Conservation (phyloP, 2,113 vertebrate species). For the Argyrosomus japonicus region DNA sequence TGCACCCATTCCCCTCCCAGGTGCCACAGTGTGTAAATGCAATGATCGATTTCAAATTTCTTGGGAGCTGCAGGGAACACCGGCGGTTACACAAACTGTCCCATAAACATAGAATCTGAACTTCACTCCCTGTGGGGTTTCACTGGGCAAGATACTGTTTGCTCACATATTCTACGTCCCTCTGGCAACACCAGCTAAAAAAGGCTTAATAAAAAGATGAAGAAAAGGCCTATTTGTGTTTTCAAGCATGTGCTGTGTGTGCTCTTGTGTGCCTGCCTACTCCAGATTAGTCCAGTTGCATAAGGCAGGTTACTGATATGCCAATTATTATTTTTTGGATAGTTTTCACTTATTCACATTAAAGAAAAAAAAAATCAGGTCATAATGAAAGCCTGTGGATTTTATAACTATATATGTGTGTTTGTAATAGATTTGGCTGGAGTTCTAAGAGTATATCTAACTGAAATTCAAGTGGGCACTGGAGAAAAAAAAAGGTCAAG, state of each 20-base stretch:
- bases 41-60: conserved; percentile 66
- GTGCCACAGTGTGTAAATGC: conserved; percentile 64
- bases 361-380: background rate
- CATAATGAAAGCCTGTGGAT: background rate
- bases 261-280: conserved; percentile 10
- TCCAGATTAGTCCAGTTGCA: conserved; percentile 49
- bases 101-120: conserved; percentile 42
- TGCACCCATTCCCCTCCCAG: conserved; percentile 46
- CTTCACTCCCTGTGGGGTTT: conserved; percentile 42
- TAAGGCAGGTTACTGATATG: conserved; percentile 31
- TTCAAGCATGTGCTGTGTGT: conserved; percentile 14
- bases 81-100: conserved; percentile 48
- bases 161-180: conserved; percentile 37
- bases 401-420: background rate
- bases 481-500: conserved; percentile 28
- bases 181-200: conserved; percentile 34
- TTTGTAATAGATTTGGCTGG: conserved; percentile 4
- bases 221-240: conserved; percentile 42
- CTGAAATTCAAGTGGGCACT: conserved; percentile 24
- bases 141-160: conserved; percentile 22
- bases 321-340: conserved; percentile 29
- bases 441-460: conserved; percentile 7
- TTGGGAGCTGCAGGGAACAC: conserved; percentile 43
- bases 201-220: conserved; percentile 34
- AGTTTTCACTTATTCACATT: conserved; percentile 23